Evolutionary conservation across 2,888 invertebrate species (phyloP), one percentile per base, ranked within the genome.

Genomic region (Erpobdella octoculata): DNA sequence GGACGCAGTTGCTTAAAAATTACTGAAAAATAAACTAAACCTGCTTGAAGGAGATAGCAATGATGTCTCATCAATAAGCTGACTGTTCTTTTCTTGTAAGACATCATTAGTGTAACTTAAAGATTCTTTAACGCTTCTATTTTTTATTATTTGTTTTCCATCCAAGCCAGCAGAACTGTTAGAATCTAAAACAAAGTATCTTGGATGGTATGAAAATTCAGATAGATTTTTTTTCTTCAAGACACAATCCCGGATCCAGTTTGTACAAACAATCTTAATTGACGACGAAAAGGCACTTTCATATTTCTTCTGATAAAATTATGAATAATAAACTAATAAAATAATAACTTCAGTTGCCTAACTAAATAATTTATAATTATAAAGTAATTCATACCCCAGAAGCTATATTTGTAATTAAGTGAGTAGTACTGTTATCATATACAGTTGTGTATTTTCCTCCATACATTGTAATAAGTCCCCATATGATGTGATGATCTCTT

Each of bases 401-500:
- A 12, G 89, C 88, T 76, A 87, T 87, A 41, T 89, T 88, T 79
- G 89, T 88, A 76, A 96, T 88, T 74, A 96, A 86, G 86, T 94
- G 93, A 72, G 93, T 92, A 80, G 90, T 90, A 78, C 86, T 86
- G 76, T 86, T 85, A 81, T 89, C 88, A 76, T 95, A 86, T 79
- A 87, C 87, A 71, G 89, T 83, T 78, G 89, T 89, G 76, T 91
- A 91, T 77, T 86, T 86, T 15, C 94, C 96, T 75, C 95, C 95
- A 85, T 92, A 87, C 81, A 88, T 91, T 0, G 90, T 90, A 72
- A 94, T 87, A 84, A 93, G 87, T 1, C 90, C 90, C 88, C 91
- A 94, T 70, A 95, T 80, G 46, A 87, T 84, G 78, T 89, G 88
- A 41, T 89, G 87, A 85, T 96, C 95, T 33, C 86, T 84, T 41